Base-by-base conservation (phyloP, 2,113 vertebrate genomes). In the Caloenas nicobarica region DNA sequence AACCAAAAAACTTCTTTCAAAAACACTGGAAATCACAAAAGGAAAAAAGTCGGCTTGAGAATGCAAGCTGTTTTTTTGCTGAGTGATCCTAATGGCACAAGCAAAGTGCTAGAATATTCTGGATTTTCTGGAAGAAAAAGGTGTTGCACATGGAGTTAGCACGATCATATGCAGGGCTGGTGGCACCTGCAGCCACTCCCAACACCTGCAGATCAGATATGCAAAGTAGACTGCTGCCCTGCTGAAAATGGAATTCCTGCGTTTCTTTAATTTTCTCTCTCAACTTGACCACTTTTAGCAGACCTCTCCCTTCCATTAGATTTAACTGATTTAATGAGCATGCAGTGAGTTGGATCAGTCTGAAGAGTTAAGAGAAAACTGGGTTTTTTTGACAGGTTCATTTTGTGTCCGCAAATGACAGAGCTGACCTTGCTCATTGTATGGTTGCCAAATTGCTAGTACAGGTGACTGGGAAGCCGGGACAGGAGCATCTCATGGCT, bases 161-260 rank as follows among this genome's bases (percentile, higher is more conserved):
- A 61, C 13, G 70, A 51, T 34, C 34, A 7, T 28, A 34, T 3
- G 8, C 4, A 46, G 28, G 33, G 31, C 58, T 72, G 69, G 48
- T 25, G 23, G 36, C 9, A 36, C 38, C 13, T 51, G 17, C 71
- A 86, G 42, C 14, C 16, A 34, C 26, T 78, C 23, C 33, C 56
- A 68, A 42, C 0, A 3, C 11, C 4, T 34, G 53, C 9, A 68
- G 57, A 68, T 26, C 0, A 0, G 64, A 36, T 46, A 29, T 3
- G 4, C 40, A 53, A 56, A 9, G 36, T 1, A 40, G 34, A 24
- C 7, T 25, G 10, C 28, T 71, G 22, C 28, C 42, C 42, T 18
- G 16, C 16, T 16, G 17, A 17, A 44, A 44, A 44, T 7, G 16
- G 42, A 44, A 17, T 46, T 19, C 44, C 44, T 18, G 0, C 5